Evolutionary conservation across 2,113 vertebrate species (phyloP).

Genomic region (Entomyzon cyanotis): DNA sequence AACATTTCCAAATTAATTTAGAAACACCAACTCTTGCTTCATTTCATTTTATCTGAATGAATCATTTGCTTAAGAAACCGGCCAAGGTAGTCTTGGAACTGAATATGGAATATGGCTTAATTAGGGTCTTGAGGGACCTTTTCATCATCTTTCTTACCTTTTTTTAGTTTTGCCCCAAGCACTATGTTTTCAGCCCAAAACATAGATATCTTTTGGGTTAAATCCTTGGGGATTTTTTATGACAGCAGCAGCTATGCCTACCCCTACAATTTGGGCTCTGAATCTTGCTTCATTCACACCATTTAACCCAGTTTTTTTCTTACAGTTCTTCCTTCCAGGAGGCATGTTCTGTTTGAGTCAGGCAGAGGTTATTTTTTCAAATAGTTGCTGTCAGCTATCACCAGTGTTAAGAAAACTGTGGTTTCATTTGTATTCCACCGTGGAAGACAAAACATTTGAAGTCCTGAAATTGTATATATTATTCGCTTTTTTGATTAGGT

Average conservation of each 20-base stretch:
- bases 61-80: neutral
- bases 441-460: slow-evolving; percentile 46
- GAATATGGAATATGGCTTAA: neutral
- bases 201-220: neutral
- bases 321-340: neutral
- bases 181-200: neutral
- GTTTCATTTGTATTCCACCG: neutral
- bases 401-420: neutral
- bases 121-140: neutral
- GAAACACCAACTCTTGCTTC: neutral
- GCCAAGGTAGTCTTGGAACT: neutral
- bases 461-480: slow-evolving; percentile 50
- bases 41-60: neutral
- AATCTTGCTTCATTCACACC: neutral
- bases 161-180: neutral
- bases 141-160: neutral
- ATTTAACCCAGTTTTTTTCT: neutral
- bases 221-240: neutral
- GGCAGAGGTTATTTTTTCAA: slow-evolving; percentile 2
- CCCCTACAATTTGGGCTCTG: neutral
- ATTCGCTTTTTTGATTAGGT: slow-evolving; percentile 70
- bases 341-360: neutral
- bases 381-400: neutral
- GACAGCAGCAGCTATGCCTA: neutral
- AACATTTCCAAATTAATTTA: neutral